Evolutionary conservation across 2,888 invertebrate genomes (phyloP), one percentile per base, ranked within the genome.

Genomic region (Thera britannica): DNA sequence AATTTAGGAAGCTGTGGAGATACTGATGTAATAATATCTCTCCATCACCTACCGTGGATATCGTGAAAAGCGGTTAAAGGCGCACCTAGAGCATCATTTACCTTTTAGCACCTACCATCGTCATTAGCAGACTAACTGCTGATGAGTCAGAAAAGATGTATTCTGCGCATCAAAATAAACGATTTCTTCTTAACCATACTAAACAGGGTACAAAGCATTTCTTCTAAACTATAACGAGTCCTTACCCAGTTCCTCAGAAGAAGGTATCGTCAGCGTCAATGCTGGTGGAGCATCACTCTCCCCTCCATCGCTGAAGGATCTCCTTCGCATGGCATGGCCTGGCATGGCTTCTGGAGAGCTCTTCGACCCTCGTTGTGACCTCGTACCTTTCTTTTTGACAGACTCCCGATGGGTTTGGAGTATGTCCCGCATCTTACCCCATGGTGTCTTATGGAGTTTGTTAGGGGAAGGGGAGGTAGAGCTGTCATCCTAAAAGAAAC

Each of bases 381-480:
- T 23, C 1, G 68, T 55, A 3, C 69, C 69, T 35, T 62, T 63
- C 85, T 95, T 95, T 87, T 95, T 95, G 67, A 95, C 94, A 23
- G 96, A 95, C 73, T 96, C 96, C 71, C 95, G 94, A 62, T 95
- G 94, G 0, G 96, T 96, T 81, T 96, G 96, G 71, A 97, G 96
- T 67, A 97, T 97, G 79, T 96, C 96, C 72, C 96, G 95, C 92
- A 97, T 96, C 86, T 96, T 96, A 0, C 96, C 95, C 97, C 97
- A 97, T 0, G 96, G 95, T n/a, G 95, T 96, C 82, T 95, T 96
- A 84, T 94, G 94, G 11, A 92, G 87, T 72, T 95, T 95, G 77
- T 94, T 94, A 2, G 93, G 91, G 1, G 94, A 94, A 0, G 93
- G 92, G 0, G 92, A 93, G 0, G 94, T 92, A 38, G 92, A 92